phyloP scores from a whole-genome alignment of 2,113 vertebrate species.

The Colius striatus region DNA sequence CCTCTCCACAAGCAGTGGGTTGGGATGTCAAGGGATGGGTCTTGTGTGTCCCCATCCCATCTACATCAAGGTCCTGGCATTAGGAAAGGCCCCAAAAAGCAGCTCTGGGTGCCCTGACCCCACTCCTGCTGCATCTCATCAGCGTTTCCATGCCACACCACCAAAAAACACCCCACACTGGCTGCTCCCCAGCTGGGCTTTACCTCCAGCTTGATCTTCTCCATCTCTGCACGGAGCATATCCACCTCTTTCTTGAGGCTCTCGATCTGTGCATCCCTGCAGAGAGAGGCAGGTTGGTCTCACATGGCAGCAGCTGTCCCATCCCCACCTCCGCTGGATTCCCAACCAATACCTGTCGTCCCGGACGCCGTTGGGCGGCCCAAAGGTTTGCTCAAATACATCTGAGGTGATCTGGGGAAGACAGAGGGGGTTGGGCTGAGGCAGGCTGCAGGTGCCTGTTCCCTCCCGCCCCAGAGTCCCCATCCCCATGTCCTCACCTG shows the following conservation, averaged over 20 bases:
- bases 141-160: fast-evolving
- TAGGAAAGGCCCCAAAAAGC: not conserved
- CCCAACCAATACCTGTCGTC: conserved; percentile 84
- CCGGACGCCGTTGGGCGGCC: conserved; percentile 86
- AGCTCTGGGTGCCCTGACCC: not conserved
- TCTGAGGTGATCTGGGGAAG: conserved; percentile 79
- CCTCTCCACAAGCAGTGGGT: fast-evolving
- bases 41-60: fast-evolving
- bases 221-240: conserved; percentile 84
- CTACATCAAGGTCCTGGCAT: not conserved
- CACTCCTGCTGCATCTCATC: fast-evolving
- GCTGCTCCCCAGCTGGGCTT: not conserved
- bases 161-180: fast-evolving
- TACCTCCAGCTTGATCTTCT: conserved; percentile 93
- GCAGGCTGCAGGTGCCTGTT: not conserved
- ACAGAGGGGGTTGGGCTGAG: not conserved
- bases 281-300: not conserved
- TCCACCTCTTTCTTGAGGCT: conserved; percentile 88
- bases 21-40: not conserved
- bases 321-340: fast-evolving
- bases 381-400: conserved; percentile 92
- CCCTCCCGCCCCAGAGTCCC: not conserved
- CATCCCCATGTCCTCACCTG: conserved; percentile 21
- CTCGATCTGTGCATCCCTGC: conserved; percentile 91
- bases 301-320: fast-evolving